Percentiles rank a stretch among this genome's conserved stretches.
phyloP scores from a whole-genome alignment of 2,797 vertebrate genomes.

The Ctenosaura bakeri region DNA sequence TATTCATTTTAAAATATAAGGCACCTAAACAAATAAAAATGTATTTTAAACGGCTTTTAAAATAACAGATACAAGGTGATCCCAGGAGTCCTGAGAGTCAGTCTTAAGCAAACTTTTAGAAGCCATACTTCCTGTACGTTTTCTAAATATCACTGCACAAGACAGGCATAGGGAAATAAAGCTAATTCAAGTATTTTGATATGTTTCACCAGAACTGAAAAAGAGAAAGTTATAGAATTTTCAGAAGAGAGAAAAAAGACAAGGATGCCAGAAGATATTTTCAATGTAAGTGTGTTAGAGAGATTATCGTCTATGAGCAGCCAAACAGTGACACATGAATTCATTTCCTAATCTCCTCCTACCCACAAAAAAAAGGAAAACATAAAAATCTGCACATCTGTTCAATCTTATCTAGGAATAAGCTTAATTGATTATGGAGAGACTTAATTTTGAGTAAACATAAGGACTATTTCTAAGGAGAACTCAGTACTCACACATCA shows the following conservation, averaged over 20 bases:
- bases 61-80: background rate
- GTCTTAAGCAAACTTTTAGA: background rate
- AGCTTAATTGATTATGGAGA: no score
- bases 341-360: background rate
- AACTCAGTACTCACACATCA: background rate
- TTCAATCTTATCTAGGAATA: no score
- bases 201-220: background rate
- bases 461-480: background rate
- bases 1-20: no score
- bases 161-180: background rate
- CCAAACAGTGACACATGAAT: background rate
- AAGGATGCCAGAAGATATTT: background rate
- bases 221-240: no score
- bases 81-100: background rate
- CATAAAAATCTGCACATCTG: no score
- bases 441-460: background rate
- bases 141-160: background rate
- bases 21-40: no score
- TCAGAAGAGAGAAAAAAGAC: background rate
- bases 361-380: no score
- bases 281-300: no score
- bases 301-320: background rate
- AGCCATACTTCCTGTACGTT: background rate
- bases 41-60: no score
- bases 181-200: background rate